Base-by-base conservation (phyloP, 2,797 vertebrate genomes). In the Mallotus villosus region DNA sequence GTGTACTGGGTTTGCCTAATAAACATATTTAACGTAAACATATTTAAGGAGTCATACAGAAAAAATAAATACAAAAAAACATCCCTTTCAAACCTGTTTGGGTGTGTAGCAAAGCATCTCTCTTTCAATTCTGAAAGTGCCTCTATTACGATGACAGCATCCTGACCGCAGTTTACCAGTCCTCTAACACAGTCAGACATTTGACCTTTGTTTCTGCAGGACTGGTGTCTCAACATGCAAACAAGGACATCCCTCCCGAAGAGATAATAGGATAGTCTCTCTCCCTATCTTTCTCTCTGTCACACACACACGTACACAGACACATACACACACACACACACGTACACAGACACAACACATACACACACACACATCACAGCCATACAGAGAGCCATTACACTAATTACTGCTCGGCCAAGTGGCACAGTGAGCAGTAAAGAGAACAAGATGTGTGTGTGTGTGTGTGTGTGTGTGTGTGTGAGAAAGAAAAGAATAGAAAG, bases 381-480 rank as follows among this genome's bases (percentile, higher is more conserved):
- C 49, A 63, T 5, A 55, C 55, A 81, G 61, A 81, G 34, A 61
- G 51, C 69, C 74, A 72, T 82, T 82, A 83, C 53, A 34, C 67
- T 81, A 80, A 84, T 84, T 77, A 83, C 68, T 62, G 17, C 67
- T 62, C 69, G n/a, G 72, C 69, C 58, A 68, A 76, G 77, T 75
- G 76, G 62, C 65, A 68, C 70, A 63, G 65, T 24, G 64, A 22
- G 57, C 25, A 34, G 29, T 29, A 17, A 59, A 67, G 34, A 75
- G 37, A 58, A 17, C 41, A 12, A 37, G 55, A 5, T 62, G 60
- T 62, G 25, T 17, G 25, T 62, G 60, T 61, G 59, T 61, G 59
- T 27, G 59, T 61, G 59, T 61, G 59, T 61, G 59, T 62, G 60
- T 62, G 60, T 62, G 60, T 12, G 60, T 29, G 17, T 29, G 60